Percentiles rank a stretch among this genome's conserved stretches.
These are phyloP conservation scores for Agonopterix arenella DNA, from an alignment of 2,888 invertebrate species.

Conservation along the genomic window DNA sequence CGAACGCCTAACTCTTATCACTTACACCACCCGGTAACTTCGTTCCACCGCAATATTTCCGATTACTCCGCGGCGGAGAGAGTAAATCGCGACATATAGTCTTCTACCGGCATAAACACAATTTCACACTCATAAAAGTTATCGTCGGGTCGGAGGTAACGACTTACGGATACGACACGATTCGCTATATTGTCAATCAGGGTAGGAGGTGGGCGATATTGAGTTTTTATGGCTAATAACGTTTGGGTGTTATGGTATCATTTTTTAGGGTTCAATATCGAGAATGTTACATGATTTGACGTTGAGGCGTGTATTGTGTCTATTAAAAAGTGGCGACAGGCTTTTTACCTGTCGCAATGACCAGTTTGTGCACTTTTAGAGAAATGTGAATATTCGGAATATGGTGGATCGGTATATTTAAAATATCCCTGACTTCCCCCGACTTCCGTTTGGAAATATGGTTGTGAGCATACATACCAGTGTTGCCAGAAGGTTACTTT, in stretches of 20 bases:
- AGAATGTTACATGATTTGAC: too few species aligned
- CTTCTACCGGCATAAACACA: constrained; percentile 59
- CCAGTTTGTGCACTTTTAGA: too few species aligned
- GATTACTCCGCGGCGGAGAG: constrained; percentile 35
- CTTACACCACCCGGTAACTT: constrained; percentile 33
- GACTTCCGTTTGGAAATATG: too few species aligned
- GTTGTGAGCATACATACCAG: too few species aligned
- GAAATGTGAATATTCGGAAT: too few species aligned
- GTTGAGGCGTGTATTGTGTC: too few species aligned
- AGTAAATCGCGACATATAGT: constrained; percentile 50
- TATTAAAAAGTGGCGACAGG: too few species aligned
- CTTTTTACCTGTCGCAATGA: too few species aligned
- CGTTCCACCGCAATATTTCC: constrained; percentile 64
- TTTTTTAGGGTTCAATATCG: too few species aligned
- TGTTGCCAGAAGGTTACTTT: too few species aligned
- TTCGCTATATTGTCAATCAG: constrained; percentile 10
- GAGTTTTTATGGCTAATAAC: constrained; percentile 1
- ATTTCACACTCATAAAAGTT: constrained; percentile 74
- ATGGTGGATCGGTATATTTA: too few species aligned
- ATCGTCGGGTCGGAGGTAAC: constrained; percentile 42
- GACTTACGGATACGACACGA: constrained; percentile 7
- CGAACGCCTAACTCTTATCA: background rate
- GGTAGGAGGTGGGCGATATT: background rate
- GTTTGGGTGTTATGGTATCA: background rate
- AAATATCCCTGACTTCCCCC: too few species aligned